Evolutionary conservation across 2,797 vertebrate species (phyloP).

Genomic region (Thamnophis elegans): DNA sequence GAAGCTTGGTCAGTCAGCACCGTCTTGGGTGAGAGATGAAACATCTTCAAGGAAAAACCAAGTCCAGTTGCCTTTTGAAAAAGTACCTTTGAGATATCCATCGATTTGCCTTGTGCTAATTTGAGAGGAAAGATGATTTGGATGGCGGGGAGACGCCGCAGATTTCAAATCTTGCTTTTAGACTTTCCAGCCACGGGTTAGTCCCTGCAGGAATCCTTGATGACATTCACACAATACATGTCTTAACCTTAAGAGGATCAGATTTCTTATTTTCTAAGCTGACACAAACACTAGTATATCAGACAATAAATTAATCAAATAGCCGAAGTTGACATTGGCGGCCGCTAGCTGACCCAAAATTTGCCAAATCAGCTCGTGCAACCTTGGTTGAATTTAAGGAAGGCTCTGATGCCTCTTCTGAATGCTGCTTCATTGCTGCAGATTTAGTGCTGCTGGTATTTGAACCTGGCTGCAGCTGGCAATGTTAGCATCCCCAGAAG

Average conservation of each 20-base stretch:
- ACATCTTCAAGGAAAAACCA: too few relatives aligned
- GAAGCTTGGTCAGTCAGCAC: too few relatives aligned
- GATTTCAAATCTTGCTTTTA: neutral
- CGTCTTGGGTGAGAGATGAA: too few relatives aligned
- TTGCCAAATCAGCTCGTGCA: neutral
- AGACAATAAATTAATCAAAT: neutral
- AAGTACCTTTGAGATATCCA: neutral
- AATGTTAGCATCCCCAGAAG: neutral
- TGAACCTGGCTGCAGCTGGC: neutral
- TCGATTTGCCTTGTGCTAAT: neutral
- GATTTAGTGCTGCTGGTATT: neutral
- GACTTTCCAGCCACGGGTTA: neutral
- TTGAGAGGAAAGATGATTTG: neutral
- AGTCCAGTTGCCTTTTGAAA: too few relatives aligned
- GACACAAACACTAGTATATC: neutral
- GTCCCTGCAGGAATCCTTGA: neutral
- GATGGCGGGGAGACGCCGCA: neutral
- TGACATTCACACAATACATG: neutral
- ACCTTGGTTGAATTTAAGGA: neutral
- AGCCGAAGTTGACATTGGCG: neutral
- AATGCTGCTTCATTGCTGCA: neutral
- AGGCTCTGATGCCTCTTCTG: neutral
- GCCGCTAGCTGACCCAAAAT: neutral
- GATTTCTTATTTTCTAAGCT: neutral
- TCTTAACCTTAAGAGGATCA: neutral